Conservation (phyloP, 2,797 vertebrate genomes). For the Cuculus canorus region DNA sequence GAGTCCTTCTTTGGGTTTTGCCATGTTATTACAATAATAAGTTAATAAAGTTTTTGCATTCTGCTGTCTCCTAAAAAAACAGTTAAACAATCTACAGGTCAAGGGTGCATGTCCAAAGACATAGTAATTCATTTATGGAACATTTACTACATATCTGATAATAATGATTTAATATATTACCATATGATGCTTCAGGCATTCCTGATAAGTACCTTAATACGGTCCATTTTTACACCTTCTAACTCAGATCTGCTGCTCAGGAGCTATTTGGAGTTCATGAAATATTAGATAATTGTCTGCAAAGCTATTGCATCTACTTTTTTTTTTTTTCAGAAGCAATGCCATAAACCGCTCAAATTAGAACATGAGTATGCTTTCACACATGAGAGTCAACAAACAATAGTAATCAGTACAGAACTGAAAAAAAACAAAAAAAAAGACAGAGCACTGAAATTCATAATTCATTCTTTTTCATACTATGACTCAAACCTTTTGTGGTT, state of each 20-base stretch:
- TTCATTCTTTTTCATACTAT: not conserved
- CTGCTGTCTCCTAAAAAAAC: not conserved
- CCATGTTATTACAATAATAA: not conserved
- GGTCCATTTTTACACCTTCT: not conserved
- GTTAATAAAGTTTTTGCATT: not conserved
- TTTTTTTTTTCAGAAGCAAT: not conserved
- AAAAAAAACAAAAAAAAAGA: not conserved
- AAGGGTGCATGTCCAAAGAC: not conserved
- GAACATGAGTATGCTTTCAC: not conserved
- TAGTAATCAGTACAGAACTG: not conserved
- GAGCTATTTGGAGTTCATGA: not conserved
- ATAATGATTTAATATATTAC: not conserved
- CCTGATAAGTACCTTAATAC: not conserved
- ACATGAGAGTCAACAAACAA: not conserved
- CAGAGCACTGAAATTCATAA: not conserved
- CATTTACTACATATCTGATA: not conserved
- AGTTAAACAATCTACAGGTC: not conserved
- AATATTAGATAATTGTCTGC: not conserved
- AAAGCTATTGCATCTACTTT: not conserved
- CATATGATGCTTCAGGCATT: not conserved
- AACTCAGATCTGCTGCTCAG: not conserved
- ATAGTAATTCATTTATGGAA: not conserved
- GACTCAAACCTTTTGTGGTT: not conserved
- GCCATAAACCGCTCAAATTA: not conserved
- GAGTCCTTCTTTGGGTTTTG: not conserved